Percentiles rank a stretch among this genome's conserved stretches.
phyloP scores from a whole-genome alignment of 2,888 invertebrate genomes.

The Spialia ferax region DNA sequence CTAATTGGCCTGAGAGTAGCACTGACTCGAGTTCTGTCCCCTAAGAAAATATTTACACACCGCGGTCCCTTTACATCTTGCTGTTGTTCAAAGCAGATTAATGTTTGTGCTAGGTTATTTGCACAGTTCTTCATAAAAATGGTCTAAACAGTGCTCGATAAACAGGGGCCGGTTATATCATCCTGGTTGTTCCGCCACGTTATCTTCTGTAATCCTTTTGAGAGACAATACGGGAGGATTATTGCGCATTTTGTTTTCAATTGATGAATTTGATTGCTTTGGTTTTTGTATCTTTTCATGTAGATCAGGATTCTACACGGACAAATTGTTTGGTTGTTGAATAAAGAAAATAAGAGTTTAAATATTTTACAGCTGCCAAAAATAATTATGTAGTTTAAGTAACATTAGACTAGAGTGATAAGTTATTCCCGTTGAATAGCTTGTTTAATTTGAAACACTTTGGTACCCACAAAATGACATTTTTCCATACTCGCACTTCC shows the following conservation, averaged over 20 bases:
- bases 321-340: neutral
- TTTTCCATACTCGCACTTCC: too few species aligned
- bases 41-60: constrained; percentile 79
- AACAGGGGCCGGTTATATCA: constrained; percentile 70
- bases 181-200: constrained; percentile 65
- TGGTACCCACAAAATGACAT: too few species aligned
- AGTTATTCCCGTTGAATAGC: too few species aligned
- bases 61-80: constrained; percentile 79
- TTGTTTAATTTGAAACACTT: too few species aligned
- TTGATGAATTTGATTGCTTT: constrained; percentile 1
- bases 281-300: neutral
- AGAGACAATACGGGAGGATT: constrained; percentile 37
- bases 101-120: constrained; percentile 83
- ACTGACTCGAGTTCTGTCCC: constrained; percentile 71
- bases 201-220: constrained; percentile 65
- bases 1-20: constrained; percentile 78
- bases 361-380: too few species aligned
- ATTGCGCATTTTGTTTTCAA: constrained; percentile 22
- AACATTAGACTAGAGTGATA: too few species aligned
- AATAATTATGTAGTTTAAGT: too few species aligned
- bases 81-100: constrained; percentile 85
- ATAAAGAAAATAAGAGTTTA: too few species aligned
- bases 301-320: neutral
- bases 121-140: constrained; percentile 84
- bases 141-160: constrained; percentile 73